These are phyloP conservation scores for Heliconius ismenius DNA, from an alignment of 2,888 invertebrate genomes.

Conservation along the genomic window DNA sequence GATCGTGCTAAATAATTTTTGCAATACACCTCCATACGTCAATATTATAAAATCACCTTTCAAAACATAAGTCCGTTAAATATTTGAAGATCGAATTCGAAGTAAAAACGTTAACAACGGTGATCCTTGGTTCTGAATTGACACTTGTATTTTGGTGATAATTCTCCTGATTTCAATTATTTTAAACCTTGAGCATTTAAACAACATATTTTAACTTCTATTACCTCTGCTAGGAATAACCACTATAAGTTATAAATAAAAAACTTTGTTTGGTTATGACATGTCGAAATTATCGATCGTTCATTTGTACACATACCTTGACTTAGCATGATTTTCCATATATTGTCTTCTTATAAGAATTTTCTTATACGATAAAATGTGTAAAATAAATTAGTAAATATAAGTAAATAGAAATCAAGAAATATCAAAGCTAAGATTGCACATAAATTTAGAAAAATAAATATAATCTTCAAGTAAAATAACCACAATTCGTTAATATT, in stretches of 20 bases:
- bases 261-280: constrained; percentile 58
- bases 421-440: constrained; percentile 58
- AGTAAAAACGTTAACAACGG: constrained; percentile 76
- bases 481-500: constrained; percentile 78
- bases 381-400: constrained; percentile 46
- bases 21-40: constrained; percentile 36
- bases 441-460: constrained; percentile 63
- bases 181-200: not conserved
- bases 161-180: not conserved
- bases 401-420: constrained; percentile 48
- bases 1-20: constrained; percentile 25
- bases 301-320: constrained; percentile 67
- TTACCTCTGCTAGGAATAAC: not conserved
- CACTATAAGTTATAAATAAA: constrained; percentile 37
- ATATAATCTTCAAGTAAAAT: constrained; percentile 65
- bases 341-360: constrained; percentile 48
- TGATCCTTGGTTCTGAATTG: constrained; percentile 37
- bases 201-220: not conserved
- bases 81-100: constrained; percentile 79
- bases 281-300: constrained; percentile 77
- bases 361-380: constrained; percentile 48
- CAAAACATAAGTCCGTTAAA: constrained; percentile 76
- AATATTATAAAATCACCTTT: constrained; percentile 50
- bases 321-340: constrained; percentile 69
- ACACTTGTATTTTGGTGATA: constrained; percentile 15